phyloP scores from a whole-genome alignment of 2,797 vertebrate species.

The Novumbra hubbsi region DNA sequence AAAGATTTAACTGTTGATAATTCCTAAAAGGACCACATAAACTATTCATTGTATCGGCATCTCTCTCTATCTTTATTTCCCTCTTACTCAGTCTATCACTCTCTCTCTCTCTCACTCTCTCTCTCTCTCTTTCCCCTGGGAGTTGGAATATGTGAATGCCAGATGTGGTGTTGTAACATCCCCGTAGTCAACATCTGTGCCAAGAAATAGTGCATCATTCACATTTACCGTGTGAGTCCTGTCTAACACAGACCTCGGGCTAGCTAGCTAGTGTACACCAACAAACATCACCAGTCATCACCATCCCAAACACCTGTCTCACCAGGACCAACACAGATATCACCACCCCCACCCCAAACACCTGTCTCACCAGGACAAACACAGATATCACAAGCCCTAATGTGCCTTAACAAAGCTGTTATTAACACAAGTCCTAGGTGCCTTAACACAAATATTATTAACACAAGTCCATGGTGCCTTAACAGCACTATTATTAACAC shows the following conservation, averaged over 20 bases:
- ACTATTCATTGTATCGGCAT: neutral
- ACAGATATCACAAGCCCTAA: neutral
- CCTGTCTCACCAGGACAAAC: neutral
- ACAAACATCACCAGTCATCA: neutral
- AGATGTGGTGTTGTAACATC: conserved; percentile 39
- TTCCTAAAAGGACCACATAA: neutral
- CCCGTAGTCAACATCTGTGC: conserved; percentile 29
- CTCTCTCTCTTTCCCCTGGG: conserved; percentile 15
- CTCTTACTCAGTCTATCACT: neutral
- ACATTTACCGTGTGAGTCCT: neutral
- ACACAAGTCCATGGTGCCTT: too few relatives aligned
- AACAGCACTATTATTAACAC: neutral
- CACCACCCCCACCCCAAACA: neutral
- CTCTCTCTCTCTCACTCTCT: neutral
- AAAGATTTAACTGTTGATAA: too few relatives aligned
- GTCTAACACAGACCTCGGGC: neutral
- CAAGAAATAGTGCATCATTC: conserved; percentile 7
- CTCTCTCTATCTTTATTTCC: neutral
- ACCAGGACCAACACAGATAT: neutral
- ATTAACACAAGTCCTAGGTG: too few relatives aligned
- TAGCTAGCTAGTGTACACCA: neutral
- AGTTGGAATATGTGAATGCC: conserved; percentile 31
- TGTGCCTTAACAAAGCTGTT: too few relatives aligned
- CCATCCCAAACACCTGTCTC: neutral
- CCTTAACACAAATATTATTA: too few relatives aligned